Percentiles rank a stretch among this genome's conserved stretches.
These are phyloP conservation scores for Python bivittatus DNA, from an alignment of 2,113 vertebrate species.

Conservation along the genomic window DNA sequence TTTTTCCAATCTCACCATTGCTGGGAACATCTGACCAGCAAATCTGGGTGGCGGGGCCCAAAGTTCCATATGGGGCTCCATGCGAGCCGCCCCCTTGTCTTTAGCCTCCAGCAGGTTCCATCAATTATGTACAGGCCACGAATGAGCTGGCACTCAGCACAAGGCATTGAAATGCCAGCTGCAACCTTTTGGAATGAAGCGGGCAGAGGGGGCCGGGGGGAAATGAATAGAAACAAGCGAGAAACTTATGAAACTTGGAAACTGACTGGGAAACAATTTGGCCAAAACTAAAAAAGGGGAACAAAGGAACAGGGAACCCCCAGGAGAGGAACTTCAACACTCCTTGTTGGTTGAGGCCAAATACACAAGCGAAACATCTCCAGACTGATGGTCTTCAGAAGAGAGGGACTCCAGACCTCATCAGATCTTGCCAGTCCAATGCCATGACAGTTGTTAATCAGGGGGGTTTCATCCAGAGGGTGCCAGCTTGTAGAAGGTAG, in stretches of 20 bases:
- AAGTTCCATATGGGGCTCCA: not conserved
- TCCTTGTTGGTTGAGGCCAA: too few relatives aligned
- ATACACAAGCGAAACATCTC: too few relatives aligned
- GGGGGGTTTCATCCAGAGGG: too few relatives aligned
- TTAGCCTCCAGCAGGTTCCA: not conserved
- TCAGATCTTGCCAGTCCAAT: too few relatives aligned
- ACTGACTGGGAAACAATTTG: constrained; percentile 36
- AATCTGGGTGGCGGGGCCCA: too few relatives aligned
- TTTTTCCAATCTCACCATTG: not conserved
- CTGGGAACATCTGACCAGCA: not conserved
- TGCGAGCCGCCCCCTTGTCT: not conserved
- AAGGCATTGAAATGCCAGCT: not conserved
- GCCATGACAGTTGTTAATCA: too few relatives aligned
- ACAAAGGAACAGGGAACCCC: not conserved
- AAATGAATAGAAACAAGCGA: not conserved
- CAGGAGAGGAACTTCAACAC: not conserved
- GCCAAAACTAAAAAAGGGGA: not conserved
- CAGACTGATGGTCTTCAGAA: too few relatives aligned
- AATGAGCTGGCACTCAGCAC: accelerated
- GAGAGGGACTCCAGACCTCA: too few relatives aligned
- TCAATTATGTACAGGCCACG: not conserved
- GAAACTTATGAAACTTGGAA: constrained; percentile 5
- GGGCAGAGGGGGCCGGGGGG: not conserved
- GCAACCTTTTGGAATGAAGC: not conserved
- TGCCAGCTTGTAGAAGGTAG: too few relatives aligned